Conservation (phyloP, 2,797 vertebrate species). For the Melanotaenia trifasciata region DNA sequence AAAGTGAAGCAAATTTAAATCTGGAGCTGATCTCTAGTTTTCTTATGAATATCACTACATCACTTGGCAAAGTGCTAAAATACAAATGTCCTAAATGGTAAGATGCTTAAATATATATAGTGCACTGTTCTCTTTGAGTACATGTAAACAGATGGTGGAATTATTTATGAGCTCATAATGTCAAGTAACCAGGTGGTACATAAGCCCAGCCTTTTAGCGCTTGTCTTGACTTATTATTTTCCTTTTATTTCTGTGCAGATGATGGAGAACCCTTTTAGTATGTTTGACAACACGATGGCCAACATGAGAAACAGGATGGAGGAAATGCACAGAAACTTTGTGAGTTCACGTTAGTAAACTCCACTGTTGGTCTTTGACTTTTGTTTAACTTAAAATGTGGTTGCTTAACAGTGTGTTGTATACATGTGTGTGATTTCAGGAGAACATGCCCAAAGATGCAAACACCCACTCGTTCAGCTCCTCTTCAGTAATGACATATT, state of each 20-base stretch:
- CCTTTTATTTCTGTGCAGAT: conserved; percentile 50
- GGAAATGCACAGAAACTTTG: conserved; percentile 87
- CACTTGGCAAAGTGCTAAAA: conserved; percentile 27
- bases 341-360: conserved; percentile 75
- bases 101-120: conserved; percentile 27
- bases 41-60: conserved; percentile 15
- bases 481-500: conserved; percentile 93
- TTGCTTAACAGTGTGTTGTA: conserved; percentile 1
- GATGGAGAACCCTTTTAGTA: conserved; percentile 81
- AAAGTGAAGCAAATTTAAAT: too few species aligned
- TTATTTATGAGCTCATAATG: conserved; percentile 55
- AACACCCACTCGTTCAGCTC: conserved; percentile 89
- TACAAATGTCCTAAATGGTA: conserved; percentile 17
- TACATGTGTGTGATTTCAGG: conserved; percentile 74
- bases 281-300: conserved; percentile 89
- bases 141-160: conserved; percentile 23
- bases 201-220: neutral
- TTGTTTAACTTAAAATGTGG: neutral
- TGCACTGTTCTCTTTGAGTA: neutral
- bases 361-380: conserved; percentile 2
- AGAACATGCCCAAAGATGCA: conserved; percentile 80
- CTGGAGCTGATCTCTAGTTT: neutral
- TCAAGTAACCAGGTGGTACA: conserved; percentile 12
- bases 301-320: conserved; percentile 88
- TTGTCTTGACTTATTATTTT: conserved; percentile 25